These are phyloP conservation scores for Chlamydotis undulata DNA, from an alignment of 2,113 vertebrate genomes.

Conservation along the genomic window DNA sequence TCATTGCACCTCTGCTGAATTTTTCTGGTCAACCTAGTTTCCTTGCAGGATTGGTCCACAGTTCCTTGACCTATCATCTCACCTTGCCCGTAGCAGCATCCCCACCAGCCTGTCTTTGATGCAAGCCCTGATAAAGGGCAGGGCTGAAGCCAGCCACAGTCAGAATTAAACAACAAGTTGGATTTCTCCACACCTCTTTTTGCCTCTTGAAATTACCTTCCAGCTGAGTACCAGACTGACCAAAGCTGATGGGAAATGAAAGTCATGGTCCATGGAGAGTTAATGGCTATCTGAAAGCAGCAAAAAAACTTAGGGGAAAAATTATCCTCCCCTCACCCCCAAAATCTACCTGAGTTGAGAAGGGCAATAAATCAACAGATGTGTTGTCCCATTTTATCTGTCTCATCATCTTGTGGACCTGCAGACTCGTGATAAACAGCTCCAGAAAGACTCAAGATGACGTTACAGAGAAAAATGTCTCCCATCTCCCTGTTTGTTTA, in stretches of 20 bases:
- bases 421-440: constrained; percentile 35
- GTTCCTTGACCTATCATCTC: neutral
- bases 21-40: neutral
- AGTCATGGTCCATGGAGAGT: constrained; percentile 62
- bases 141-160: constrained; percentile 51
- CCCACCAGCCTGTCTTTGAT: constrained; percentile 4
- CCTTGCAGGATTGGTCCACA: neutral
- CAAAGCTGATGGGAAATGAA: constrained; percentile 71
- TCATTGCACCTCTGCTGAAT: neutral
- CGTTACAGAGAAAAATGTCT: constrained; percentile 36
- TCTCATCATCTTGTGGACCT: constrained; percentile 62
- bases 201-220: constrained; percentile 68
- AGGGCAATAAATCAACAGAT: constrained; percentile 63
- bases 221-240: constrained; percentile 64
- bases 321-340: constrained; percentile 56
- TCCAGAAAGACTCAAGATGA: constrained; percentile 36
- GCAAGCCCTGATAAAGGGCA: constrained; percentile 51
- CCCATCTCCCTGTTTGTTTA: neutral
- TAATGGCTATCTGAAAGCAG: constrained; percentile 62
- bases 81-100: neutral
- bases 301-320: constrained; percentile 22
- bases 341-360: constrained; percentile 68
- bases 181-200: constrained; percentile 25
- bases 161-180: constrained; percentile 45
- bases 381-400: constrained; percentile 69